Base-by-base conservation (phyloP, 30 jellyfish, hydroid and myxozoan species). In the Clytia hemisphaerica region DNA sequence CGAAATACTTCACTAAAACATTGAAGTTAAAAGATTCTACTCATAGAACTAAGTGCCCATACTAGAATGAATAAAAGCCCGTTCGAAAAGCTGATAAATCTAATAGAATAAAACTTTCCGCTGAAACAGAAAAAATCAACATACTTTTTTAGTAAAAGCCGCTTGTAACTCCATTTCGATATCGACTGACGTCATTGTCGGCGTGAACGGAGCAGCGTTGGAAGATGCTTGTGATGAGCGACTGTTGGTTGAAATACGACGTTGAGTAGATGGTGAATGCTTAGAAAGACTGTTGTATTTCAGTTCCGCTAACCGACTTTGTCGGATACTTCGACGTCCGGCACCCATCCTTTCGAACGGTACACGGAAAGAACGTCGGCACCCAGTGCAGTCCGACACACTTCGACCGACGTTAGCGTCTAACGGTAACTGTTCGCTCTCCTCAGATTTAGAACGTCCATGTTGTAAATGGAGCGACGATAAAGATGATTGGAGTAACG, bases 341-440 rank as follows among this genome's bases (percentile, higher is more conserved):
- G 48, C 58, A 40, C 82, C 77, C 82, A 61, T 58, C n/a, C 86
- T 72, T 58, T 74, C 86, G 30, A 74, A 60, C 15, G 81, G 86
- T 19, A 69, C 22, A 28, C 59, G 58, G 36, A 61, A 61, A 61
- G 75, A 61, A 45, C 74, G 45, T 33, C 75, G 81, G 31, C 22
- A 33, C 16, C 94, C 97, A 38, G 97, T 88, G 63, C 97, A 88
- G 65, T 88, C 97, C 18, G 97, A 88, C 2, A 80, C 82, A 61
- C 97, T 88, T 2, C 97, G 92, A 50, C 50, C 32, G 9, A 49
- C 58, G 31, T 51, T 72, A 24, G 79, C 29, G 10, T 72, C 80
- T 10, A 12, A 34, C 22, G 79, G 37, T 48, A 34, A 32, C 32
- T 61, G 86, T 28, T 58, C 82, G 22, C 40, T 34, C 29, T 74